A percentile compares a stretch with the other conserved stretches of the same genome.
Evolutionary conservation across 2,797 vertebrate species (phyloP).

Genomic region (Rallus crepitans): DNA sequence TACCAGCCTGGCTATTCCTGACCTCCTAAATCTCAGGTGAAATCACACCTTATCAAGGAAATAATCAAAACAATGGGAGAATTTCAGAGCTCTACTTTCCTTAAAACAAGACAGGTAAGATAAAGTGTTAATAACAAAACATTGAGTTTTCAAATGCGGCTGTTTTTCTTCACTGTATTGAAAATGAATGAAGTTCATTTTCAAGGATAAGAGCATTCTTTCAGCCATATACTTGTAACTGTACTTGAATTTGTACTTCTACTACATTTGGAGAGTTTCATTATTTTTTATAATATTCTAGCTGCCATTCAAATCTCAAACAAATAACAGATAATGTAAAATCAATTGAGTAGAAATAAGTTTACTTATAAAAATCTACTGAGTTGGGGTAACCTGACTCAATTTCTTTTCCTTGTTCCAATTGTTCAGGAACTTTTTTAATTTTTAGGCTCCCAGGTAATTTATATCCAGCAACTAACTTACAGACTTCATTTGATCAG

Average conservation of each 20-base stretch:
- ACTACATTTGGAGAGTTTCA: background rate
- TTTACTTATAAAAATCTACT: slow-evolving; percentile 16
- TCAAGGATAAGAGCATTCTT: background rate
- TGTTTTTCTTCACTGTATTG: background rate
- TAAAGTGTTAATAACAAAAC: slow-evolving; percentile 14
- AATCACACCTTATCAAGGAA: background rate
- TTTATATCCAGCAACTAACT: background rate
- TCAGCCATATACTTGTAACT: background rate
- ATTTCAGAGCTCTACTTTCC: background rate
- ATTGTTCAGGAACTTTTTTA: slow-evolving; percentile 4
- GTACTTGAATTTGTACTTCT: background rate
- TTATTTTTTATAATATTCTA: slow-evolving; percentile 23
- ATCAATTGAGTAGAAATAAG: slow-evolving; percentile 20
- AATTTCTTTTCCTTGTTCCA: background rate
- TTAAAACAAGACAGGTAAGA: slow-evolving; percentile 7
- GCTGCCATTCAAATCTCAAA: slow-evolving; percentile 45
- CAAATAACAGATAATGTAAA: slow-evolving; percentile 52
- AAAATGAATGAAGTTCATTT: slow-evolving; percentile 29
- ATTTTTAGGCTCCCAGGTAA: background rate
- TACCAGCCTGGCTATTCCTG: background rate
- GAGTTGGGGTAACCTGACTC: background rate
- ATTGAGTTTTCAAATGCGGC: background rate
- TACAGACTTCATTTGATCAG: slow-evolving; percentile 16
- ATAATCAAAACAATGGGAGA: background rate
- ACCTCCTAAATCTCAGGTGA: background rate